phyloP scores from a whole-genome alignment of 2,888 invertebrate genomes.

The Perdita meconis region DNA sequence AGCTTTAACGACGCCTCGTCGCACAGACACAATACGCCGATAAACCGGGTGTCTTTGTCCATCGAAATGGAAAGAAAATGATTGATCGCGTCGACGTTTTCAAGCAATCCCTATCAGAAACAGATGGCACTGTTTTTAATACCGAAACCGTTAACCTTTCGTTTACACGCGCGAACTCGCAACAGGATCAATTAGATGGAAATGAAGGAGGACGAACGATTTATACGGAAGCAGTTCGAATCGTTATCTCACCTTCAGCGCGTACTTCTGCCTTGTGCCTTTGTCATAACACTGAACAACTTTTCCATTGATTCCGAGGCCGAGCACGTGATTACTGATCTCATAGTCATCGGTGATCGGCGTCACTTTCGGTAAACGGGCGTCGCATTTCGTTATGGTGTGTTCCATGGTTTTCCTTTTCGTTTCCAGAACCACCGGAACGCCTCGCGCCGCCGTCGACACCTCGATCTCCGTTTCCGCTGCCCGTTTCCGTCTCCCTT shows the following conservation, averaged over 20 bases:
- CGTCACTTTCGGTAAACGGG: conserved; percentile 89
- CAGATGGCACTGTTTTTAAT: neutral
- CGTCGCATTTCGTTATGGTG: conserved; percentile 74
- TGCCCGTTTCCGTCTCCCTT: conserved; percentile 71
- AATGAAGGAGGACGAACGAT: no score
- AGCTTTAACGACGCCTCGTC: neutral
- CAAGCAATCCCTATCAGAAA: neutral
- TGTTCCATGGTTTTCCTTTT: conserved; percentile 74
- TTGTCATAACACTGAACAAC: conserved; percentile 97
- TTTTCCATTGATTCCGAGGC: conserved; percentile 99
- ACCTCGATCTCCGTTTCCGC: conserved; percentile 50
- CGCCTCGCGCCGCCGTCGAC: conserved; percentile 53
- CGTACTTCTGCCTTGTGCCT: conserved; percentile 91
- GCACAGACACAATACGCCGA: neutral
- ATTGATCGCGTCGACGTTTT: neutral
- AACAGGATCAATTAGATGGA: no score
- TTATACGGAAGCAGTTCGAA: neutral
- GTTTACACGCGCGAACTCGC: no score
- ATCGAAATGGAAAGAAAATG: neutral
- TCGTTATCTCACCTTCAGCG: conserved; percentile 91
- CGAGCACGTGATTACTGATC: conserved; percentile 96
- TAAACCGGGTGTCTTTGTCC: neutral
- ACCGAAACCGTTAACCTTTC: neutral
- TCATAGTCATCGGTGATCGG: conserved; percentile 96
- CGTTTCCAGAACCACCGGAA: conserved; percentile 31